Base-by-base conservation (phyloP, 1,140 invertebrate genomes). In the Drosophila athabasca region DNA sequence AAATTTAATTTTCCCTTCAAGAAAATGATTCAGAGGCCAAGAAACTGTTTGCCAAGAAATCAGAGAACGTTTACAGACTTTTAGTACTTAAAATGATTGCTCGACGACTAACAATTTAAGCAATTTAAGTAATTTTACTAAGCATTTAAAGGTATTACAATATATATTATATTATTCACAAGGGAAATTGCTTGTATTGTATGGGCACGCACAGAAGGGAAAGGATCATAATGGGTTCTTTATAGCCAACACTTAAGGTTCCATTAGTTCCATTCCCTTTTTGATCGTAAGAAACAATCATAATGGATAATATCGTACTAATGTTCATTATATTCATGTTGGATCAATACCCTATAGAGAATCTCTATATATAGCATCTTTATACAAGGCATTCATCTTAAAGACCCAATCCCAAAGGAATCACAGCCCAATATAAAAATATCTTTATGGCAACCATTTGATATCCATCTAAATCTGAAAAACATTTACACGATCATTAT, bases 401-500 rank as follows among this genome's bases (percentile, higher is more conserved):
- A 35, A 57, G 65, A 19, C 46, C 9, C 35, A 4, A 3, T 39
- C 11, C 3, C 4, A 13, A 39, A 39, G 35, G 35, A 11, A 39
- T 0, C 8, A 35, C 31, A 35, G 3, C 9, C 8, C 8, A 9
- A 35, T 39, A 3, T 39, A 13, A 39, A 39, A 13, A 39, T 39
- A 39, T 39, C 11, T 39, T 39, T 39, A 39, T 39, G 35, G 35
- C 13, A 39, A 13, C 57, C 51, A 69, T 69, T 69, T 31, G 8
- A 31, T 9, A 31, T 31, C 66, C 64, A 69, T 29, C 13, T 49
- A 58, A 26, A 65, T 58, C 24, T 44, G 44, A 24, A 35, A 50
- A 65, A 26, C 46, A 69, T 69, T 69, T 69, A 69, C 66, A 69
- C 35, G 66, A 69, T 69, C 52, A 58, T 69, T 69, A 58, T 49